Base-by-base conservation (phyloP, 2,113 vertebrate species). In the Micronisus gabar region DNA sequence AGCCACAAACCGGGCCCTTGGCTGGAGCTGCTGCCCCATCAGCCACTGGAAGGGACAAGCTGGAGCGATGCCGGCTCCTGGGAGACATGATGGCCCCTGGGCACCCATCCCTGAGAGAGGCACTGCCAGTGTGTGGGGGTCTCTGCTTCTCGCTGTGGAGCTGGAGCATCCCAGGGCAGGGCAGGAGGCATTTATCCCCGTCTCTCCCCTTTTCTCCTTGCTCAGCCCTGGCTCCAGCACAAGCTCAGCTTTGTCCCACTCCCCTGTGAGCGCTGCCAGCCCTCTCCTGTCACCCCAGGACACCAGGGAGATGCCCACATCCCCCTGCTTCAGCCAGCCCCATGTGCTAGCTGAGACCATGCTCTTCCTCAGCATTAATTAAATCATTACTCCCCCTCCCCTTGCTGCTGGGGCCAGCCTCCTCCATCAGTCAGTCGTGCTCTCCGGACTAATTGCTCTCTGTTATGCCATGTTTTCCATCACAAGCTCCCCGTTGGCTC, bases 341-440 rank as follows among this genome's bases (percentile, higher is more conserved):
- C 38, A 3, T 0, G 2, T 6, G 1, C 52, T 27, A 30, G 23
- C 73, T 7, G 27, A n/a, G 30, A 53, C 58, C 36, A 2, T 0
- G 2, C 78, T 43, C 27, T 30, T 41, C 32, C 47, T 75, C 4
- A 0, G 30, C 0, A 0, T 29, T 55, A 32, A 71, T 48, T 13
- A 52, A 63, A 70, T 7, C 67, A 13, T 10, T 9, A 18, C 74
- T 72, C 10, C 48, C 38, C 48, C 30, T 58, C 18, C n/a, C 29
- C 56, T 29, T 0, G 0, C 66, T 59, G 82, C 71, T 1, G 1
- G 45, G 62, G 16, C 18, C 76, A 20, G 34, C 59, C 55, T 32
- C 23, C 19, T 38, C 48, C 30, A 0, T 32, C 88, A 81, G 1
- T 29, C 88, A 81, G 26, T 43, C 20, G 4, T 4, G 1, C 48